phyloP scores from a whole-genome alignment of 1,140 invertebrate genomes.

The Nylanderia fulva region DNA sequence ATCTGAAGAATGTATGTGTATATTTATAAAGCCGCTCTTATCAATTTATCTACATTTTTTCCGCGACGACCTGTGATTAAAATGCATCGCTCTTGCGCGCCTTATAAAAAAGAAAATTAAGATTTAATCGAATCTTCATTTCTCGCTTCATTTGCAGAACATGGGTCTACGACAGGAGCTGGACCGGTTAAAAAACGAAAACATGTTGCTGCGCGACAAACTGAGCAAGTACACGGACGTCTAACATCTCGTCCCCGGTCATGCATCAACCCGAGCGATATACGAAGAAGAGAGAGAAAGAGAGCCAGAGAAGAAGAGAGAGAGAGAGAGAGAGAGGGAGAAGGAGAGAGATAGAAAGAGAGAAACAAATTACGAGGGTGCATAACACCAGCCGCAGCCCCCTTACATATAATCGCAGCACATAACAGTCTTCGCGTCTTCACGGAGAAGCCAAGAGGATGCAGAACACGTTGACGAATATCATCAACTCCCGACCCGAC shows the following conservation, averaged over 20 bases:
- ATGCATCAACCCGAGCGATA: slow-evolving; percentile 60
- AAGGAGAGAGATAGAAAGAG: slow-evolving; percentile 46
- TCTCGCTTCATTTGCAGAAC: slow-evolving; percentile 88
- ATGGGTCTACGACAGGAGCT: slow-evolving; percentile 94
- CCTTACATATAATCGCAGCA: slow-evolving; percentile 65
- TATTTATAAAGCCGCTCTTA: not conserved
- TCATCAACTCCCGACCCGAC: slow-evolving; percentile 36
- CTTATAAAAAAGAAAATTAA: not conserved
- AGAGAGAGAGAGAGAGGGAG: slow-evolving; percentile 40
- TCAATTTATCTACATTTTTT: not conserved
- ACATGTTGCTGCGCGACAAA: slow-evolving; percentile 94
- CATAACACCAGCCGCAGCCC: slow-evolving; percentile 49
- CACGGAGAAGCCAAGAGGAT: slow-evolving; percentile 38
- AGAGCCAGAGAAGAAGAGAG: slow-evolving; percentile 46
- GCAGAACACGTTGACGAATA: slow-evolving; percentile 31
- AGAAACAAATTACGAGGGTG: slow-evolving; percentile 61
- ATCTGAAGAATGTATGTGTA: not conserved
- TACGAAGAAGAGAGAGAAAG: slow-evolving; percentile 3
- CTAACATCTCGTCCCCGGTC: slow-evolving; percentile 84
- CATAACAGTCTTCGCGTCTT: slow-evolving; percentile 56
- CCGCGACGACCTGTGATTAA: too few relatives aligned
- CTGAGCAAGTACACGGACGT: slow-evolving; percentile 94
- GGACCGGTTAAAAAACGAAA: slow-evolving; percentile 96
- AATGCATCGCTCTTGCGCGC: too few relatives aligned
- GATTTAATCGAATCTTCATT: not conserved